Evolutionary conservation across 2,797 vertebrate species (phyloP), one percentile per base, ranked within the genome.

Genomic region (Diplodus sargus): DNA sequence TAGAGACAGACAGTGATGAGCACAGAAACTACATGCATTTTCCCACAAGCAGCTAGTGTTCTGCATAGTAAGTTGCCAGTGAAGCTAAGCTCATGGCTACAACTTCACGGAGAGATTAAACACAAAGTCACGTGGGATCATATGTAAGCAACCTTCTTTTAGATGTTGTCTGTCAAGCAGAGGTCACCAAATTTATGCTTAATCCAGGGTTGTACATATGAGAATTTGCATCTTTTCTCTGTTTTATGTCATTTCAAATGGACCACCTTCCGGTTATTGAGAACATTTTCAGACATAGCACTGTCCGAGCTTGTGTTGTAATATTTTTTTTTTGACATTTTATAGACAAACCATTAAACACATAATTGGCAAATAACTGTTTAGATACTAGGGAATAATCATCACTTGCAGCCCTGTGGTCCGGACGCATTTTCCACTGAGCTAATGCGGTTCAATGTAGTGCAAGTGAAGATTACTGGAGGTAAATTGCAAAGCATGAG

Each of bases 401-500:
- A 71, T 63, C 65, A n/a, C 5, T 58, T 43, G 17, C 23, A 71
- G 59, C 52, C 20, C 45, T 64, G 25, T 69, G 52, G 30, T 78
- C 9, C 16, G 64, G 28, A 52, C 14, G 7, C 52, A 45, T 68
- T 62, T 28, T 63, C n/a, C 53, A 67, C 2, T 45, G 15, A 72
- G 66, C 43, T 70, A 70, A 76, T 73, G 34, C 25, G 34, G 39
- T 48, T 66, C 64, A 76, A 47, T 73, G 30, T 23, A 67, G 59
- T 73, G 52, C 54, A 61, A 64, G 45, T 43, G 72, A 63, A 79
- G 13, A 57, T 60, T 52, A 74, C 25, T 71, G 65, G 20, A 71
- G 39, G 57, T 83, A 51, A 71, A 71, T 10, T 78, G 48, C 20
- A 34, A 76, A 57, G 48, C 54, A 20, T 30, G 39, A 73, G 25